A percentile compares a stretch with the other conserved stretches of the same genome.
phyloP scores from a whole-genome alignment of 2,888 invertebrate species.

The Drosophila villosipedis region DNA sequence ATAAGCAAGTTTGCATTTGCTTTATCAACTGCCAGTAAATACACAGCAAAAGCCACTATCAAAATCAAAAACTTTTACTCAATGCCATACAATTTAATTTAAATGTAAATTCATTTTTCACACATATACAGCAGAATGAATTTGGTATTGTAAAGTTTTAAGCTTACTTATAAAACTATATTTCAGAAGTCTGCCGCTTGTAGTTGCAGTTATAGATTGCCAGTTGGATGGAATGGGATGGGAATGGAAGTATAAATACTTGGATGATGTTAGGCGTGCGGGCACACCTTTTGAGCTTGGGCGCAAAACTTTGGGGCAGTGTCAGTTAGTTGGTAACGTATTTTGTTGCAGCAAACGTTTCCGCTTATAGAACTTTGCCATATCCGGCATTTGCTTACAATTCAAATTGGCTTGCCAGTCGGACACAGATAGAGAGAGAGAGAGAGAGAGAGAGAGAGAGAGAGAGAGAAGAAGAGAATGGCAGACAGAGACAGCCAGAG shows the following conservation, averaged over 20 bases:
- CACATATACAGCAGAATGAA: slow-evolving; percentile 22
- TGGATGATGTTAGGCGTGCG: slow-evolving; percentile 19
- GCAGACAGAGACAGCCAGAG: background rate
- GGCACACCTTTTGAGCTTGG: slow-evolving; percentile 27
- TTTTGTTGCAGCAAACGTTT: slow-evolving; percentile 67
- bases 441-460: background rate
- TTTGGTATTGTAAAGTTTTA: slow-evolving; percentile 49
- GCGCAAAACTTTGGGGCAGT: slow-evolving; percentile 41
- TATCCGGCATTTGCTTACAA: slow-evolving; percentile 72
- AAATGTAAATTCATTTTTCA: slow-evolving; percentile 69
- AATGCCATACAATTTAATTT: slow-evolving; percentile 60
- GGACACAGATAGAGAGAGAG: slow-evolving; percentile 1
- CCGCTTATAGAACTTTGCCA: slow-evolving; percentile 69
- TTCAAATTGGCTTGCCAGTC: slow-evolving; percentile 64
- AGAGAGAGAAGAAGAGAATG: background rate
- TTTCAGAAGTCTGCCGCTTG: slow-evolving; percentile 35
- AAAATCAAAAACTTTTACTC: slow-evolving; percentile 49
- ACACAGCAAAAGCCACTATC: background rate
- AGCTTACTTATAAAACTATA: slow-evolving; percentile 61
- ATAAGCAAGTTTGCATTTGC: slow-evolving; percentile 50
- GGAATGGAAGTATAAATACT: background rate
- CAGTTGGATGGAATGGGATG: slow-evolving; percentile 12
- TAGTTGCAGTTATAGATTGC: slow-evolving; percentile 58
- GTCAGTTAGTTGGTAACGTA: slow-evolving; percentile 38
- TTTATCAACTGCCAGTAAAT: slow-evolving; percentile 22